Evolutionary conservation across 2,888 invertebrate genomes (phyloP).

Genomic region (Labia minor): DNA sequence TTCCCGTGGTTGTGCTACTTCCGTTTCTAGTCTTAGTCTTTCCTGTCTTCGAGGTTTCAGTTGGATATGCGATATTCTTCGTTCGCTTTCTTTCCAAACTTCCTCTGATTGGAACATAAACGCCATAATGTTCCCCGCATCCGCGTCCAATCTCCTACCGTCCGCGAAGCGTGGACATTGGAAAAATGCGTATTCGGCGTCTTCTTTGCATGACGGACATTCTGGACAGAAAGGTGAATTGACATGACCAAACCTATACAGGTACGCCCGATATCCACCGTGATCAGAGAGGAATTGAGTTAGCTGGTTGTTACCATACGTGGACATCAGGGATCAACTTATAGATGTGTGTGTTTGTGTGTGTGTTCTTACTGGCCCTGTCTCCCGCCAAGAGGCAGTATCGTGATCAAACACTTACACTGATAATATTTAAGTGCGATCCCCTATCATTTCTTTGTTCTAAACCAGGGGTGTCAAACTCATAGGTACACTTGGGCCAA

Average conservation of each 20-base stretch:
- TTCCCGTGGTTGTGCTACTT: background rate
- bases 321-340: slow-evolving; percentile 4
- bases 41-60: background rate
- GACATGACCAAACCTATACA: background rate
- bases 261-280: background rate
- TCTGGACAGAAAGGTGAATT: slow-evolving; percentile 1
- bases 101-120: background rate
- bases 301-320: background rate
- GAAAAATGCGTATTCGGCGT: background rate
- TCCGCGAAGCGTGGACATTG: background rate
- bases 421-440: too few relatives aligned
- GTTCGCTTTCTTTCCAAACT: background rate
- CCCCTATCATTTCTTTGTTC: too few relatives aligned
- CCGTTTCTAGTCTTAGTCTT: background rate
- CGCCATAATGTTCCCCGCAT: background rate
- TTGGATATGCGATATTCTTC: background rate
- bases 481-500: too few relatives aligned
- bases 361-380: too few relatives aligned
- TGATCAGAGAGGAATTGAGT: background rate
- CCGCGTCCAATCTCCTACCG: background rate
- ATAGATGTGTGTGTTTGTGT: too few relatives aligned
- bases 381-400: too few relatives aligned
- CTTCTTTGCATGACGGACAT: background rate
- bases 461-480: too few relatives aligned
- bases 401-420: too few relatives aligned